These are phyloP conservation scores for Hyposoter dolosus DNA, from an alignment of 2,888 invertebrate genomes.

Conservation along the genomic window DNA sequence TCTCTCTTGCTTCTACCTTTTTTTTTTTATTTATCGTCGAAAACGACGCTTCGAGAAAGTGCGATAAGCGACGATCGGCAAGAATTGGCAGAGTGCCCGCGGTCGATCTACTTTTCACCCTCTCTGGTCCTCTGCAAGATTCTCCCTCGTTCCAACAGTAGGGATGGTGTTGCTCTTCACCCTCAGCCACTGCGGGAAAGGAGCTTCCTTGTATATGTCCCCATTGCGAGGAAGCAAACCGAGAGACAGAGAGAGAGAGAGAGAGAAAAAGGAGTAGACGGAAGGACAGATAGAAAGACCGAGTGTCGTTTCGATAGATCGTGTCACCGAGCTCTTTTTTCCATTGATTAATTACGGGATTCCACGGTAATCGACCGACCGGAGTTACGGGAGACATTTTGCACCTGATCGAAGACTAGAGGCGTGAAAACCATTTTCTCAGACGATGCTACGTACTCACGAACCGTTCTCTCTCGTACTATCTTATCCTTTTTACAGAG, in stretches of 20 bases:
- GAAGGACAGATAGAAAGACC: constrained; percentile 16
- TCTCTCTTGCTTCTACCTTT: constrained; percentile 1
- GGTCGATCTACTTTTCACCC: constrained; percentile 57
- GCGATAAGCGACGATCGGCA: constrained; percentile 66
- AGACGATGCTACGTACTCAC: constrained; percentile 12
- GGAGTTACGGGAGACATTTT: constrained; percentile 51
- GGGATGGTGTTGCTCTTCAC: constrained; percentile 36
- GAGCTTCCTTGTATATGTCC: constrained; percentile 25
- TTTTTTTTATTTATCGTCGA: constrained; percentile 61
- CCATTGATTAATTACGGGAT: constrained; percentile 66
- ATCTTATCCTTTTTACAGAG: constrained; percentile 16
- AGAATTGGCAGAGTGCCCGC: constrained; percentile 67
- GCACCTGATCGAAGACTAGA: constrained; percentile 56
- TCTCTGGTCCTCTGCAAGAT: constrained; percentile 25
- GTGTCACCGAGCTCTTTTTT: constrained; percentile 54
- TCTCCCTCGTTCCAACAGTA: constrained; percentile 5
- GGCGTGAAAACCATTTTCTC: constrained; percentile 33
- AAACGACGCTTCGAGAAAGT: constrained; percentile 58
- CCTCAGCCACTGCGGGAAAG: constrained; percentile 44
- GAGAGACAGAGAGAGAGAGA: background rate
- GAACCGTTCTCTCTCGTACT: constrained; percentile 10
- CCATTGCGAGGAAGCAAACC: background rate
- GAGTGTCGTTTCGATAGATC: constrained; percentile 36
- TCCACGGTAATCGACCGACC: constrained; percentile 62
- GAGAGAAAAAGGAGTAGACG: background rate